phyloP scores from a whole-genome alignment of 2,797 vertebrate genomes.

The Aplochiton taeniatus region DNA sequence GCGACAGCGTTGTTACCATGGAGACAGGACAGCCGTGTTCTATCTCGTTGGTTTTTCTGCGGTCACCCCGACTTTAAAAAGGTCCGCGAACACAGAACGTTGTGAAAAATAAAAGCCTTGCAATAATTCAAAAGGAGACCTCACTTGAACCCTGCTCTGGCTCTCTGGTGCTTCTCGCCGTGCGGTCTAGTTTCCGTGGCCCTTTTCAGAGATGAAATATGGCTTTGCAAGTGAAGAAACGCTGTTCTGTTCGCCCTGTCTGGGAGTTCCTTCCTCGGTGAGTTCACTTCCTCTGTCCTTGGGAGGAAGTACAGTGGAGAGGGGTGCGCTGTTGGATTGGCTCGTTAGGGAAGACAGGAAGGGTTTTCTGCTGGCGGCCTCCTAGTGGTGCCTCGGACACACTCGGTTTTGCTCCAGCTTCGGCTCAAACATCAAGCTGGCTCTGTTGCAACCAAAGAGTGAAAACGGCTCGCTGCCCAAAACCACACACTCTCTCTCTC shows the following conservation, averaged over 20 bases:
- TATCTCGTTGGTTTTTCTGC: too few relatives aligned
- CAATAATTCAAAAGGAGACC: too few relatives aligned
- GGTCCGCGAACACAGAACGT: too few relatives aligned
- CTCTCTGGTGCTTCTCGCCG: too few relatives aligned
- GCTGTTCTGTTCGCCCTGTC: constrained; percentile 43
- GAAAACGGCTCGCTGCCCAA: background rate
- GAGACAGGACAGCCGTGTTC: too few relatives aligned
- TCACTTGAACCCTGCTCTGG: too few relatives aligned
- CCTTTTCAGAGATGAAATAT: constrained; percentile 35
- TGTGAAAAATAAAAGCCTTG: too few relatives aligned
- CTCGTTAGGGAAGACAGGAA: background rate
- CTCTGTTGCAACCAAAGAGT: too few relatives aligned
- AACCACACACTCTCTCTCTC: constrained; percentile 21
- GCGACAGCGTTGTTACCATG: too few relatives aligned
- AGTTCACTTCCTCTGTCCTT: constrained; percentile 47
- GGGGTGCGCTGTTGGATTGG: background rate
- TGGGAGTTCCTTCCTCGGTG: constrained; percentile 45
- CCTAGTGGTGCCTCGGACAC: constrained; percentile 3
- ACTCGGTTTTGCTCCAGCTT: too few relatives aligned
- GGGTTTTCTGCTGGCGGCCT: constrained; percentile 14
- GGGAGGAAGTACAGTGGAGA: constrained; percentile 27
- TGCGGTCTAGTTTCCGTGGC: background rate
- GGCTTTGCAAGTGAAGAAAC: constrained; percentile 40
- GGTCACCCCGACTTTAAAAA: too few relatives aligned
- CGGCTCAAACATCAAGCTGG: too few relatives aligned